A percentile compares a stretch with the other conserved stretches of the same genome.
These are phyloP conservation scores for Psilopsiagon aymara DNA, from an alignment of 2,113 vertebrate species.

Conservation along the genomic window DNA sequence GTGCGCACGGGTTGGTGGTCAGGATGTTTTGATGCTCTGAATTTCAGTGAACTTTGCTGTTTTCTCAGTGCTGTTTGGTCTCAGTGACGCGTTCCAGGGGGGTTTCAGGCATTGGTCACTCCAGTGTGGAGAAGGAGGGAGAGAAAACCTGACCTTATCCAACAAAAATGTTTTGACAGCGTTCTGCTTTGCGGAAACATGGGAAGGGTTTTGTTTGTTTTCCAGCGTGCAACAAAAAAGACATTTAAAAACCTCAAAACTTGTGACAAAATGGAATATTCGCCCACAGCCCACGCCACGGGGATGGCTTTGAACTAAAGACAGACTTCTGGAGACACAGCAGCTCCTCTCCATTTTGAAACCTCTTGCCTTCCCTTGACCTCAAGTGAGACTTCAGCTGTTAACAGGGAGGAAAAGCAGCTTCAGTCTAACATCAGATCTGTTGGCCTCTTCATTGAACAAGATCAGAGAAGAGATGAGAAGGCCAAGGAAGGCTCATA, in stretches of 20 bases:
- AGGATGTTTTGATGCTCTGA: slow-evolving; percentile 38
- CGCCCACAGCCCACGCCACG: slow-evolving; percentile 9
- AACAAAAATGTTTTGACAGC: slow-evolving; percentile 66
- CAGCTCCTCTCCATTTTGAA: slow-evolving; percentile 38
- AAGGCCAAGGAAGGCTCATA: not conserved
- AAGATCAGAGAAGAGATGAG: slow-evolving; percentile 9
- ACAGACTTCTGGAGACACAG: slow-evolving; percentile 3
- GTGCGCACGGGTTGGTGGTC: not conserved
- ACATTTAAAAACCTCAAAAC: slow-evolving; percentile 60
- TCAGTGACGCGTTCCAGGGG: not conserved
- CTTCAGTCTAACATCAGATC: not conserved
- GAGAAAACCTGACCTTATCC: slow-evolving; percentile 60
- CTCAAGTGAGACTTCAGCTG: slow-evolving; percentile 29
- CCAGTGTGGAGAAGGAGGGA: slow-evolving; percentile 19
- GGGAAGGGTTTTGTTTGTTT: slow-evolving; percentile 66
- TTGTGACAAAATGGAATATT: slow-evolving; percentile 67
- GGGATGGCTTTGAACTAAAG: slow-evolving; percentile 50
- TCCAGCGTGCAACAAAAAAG: slow-evolving; percentile 63
- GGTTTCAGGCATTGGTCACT: slow-evolving; percentile 38
- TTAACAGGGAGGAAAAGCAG: not conserved
- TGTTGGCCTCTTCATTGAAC: not conserved
- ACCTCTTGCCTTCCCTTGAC: slow-evolving; percentile 36
- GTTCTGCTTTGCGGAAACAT: slow-evolving; percentile 29
- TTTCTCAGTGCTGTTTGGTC: not conserved
- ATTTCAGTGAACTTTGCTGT: slow-evolving; percentile 16